Conservation (phyloP, 2,888 invertebrate genomes). For the Odontomyia ornata region DNA sequence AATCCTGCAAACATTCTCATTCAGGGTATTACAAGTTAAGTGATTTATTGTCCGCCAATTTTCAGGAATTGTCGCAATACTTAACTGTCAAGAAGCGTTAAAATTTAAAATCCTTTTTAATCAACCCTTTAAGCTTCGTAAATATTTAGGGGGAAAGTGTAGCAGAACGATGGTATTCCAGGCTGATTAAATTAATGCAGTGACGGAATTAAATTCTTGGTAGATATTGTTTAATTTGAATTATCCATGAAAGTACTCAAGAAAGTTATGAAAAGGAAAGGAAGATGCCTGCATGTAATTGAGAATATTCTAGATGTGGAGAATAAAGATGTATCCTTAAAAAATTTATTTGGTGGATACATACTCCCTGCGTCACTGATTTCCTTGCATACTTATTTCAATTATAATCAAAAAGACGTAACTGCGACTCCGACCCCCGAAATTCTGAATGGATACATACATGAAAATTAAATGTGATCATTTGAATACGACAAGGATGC, state of each 20-base stretch:
- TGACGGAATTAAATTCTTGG: no score
- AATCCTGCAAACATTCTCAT: constrained; percentile 11
- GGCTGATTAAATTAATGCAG: background rate
- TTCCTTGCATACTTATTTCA: background rate
- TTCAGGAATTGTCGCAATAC: constrained; percentile 26
- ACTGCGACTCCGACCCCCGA: background rate
- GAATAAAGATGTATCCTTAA: no score
- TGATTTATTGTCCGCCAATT: constrained; percentile 43
- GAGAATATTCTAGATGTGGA: no score
- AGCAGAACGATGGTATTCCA: background rate
- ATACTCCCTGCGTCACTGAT: no score
- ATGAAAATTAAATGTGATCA: constrained; percentile 45
- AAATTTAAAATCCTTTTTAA: constrained; percentile 31
- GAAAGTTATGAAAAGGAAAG: no score
- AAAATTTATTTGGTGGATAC: no score
- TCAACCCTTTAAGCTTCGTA: constrained; percentile 22
- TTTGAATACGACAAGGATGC: constrained; percentile 33
- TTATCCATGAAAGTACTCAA: no score
- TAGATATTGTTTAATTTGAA: no score
- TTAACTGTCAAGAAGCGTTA: constrained; percentile 30
- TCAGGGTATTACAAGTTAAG: constrained; percentile 30
- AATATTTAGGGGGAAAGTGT: background rate
- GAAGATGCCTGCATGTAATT: no score
- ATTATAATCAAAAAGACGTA: background rate
- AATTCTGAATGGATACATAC: constrained; percentile 7